Conservation (phyloP, 2,797 vertebrate species). For the Neolamprologus multifasciatus region DNA sequence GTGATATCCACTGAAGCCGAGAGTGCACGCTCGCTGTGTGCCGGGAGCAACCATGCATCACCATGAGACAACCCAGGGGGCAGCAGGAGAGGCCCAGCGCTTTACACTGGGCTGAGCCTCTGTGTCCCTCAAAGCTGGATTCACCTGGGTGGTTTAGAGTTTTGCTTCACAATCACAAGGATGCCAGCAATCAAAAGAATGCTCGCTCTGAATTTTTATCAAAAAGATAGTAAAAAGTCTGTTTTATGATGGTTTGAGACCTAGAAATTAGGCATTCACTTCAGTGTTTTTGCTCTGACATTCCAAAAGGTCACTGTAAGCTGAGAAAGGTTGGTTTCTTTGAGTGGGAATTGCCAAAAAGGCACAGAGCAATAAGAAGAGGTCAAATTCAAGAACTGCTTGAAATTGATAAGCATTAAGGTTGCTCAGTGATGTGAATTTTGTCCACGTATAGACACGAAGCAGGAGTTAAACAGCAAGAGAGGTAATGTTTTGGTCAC, state of each 20-base stretch:
- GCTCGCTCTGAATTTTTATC: not conserved
- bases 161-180: not conserved
- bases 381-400: not conserved
- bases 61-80: constrained; percentile 45
- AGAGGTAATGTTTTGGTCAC: not conserved
- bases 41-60: constrained; percentile 39
- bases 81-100: constrained; percentile 30
- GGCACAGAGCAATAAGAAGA: not conserved
- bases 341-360: not conserved
- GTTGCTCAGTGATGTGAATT: not conserved
- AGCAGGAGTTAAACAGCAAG: not conserved
- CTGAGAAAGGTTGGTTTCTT: not conserved
- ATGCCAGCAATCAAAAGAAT: not conserved
- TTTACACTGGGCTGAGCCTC: constrained; percentile 23
- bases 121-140: constrained; percentile 1
- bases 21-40: constrained; percentile 23
- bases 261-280: constrained; percentile 1
- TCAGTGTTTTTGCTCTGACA: constrained; percentile 21
- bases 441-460: not conserved
- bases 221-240: not conserved
- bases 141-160: constrained; percentile 13
- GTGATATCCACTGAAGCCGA: constrained; percentile 32
- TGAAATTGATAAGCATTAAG: not conserved
- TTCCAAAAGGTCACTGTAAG: constrained; percentile 42
- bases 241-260: not conserved